Evolutionary conservation across 2,888 invertebrate genomes (phyloP).

Genomic region (Parapristionchus giblindavisi): DNA sequence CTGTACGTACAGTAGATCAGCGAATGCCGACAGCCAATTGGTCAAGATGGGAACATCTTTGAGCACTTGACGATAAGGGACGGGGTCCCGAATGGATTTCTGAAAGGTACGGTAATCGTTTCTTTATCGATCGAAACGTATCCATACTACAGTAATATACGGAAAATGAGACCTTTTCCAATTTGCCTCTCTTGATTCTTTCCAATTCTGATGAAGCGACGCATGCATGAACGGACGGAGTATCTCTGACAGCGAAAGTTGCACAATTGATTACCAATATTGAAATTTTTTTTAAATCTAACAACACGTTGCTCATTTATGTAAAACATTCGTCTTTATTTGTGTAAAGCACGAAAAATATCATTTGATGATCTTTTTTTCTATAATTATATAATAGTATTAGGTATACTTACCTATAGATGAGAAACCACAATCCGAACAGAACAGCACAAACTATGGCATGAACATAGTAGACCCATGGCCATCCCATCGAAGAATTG

Average conservation of each 20-base stretch:
- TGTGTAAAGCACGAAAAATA: neutral
- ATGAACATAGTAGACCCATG: slow-evolving; percentile 55
- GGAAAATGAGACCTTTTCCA: slow-evolving; percentile 9
- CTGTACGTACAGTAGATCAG: slow-evolving; percentile 47
- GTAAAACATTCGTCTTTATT: neutral
- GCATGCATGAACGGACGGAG: neutral
- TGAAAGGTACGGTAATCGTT: neutral
- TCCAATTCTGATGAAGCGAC: neutral
- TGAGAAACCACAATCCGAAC: slow-evolving; percentile 50
- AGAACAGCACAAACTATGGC: slow-evolving; percentile 51
- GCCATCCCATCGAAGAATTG: slow-evolving; percentile 49
- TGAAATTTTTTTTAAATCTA: neutral
- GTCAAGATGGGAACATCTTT: slow-evolving; percentile 45
- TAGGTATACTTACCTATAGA: slow-evolving; percentile 46
- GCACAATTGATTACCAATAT: neutral
- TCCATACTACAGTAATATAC: neutral
- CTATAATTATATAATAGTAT: neutral
- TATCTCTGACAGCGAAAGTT: neutral
- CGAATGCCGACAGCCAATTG: slow-evolving; percentile 51
- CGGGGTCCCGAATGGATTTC: slow-evolving; percentile 24
- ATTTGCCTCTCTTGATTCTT: slow-evolving; percentile 24
- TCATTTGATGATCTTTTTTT: neutral
- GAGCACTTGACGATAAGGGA: slow-evolving; percentile 46
- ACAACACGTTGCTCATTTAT: neutral
- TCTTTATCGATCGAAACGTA: neutral